phyloP scores from a whole-genome alignment of 2,797 vertebrate genomes.

The Sarcophilus harrisii region DNA sequence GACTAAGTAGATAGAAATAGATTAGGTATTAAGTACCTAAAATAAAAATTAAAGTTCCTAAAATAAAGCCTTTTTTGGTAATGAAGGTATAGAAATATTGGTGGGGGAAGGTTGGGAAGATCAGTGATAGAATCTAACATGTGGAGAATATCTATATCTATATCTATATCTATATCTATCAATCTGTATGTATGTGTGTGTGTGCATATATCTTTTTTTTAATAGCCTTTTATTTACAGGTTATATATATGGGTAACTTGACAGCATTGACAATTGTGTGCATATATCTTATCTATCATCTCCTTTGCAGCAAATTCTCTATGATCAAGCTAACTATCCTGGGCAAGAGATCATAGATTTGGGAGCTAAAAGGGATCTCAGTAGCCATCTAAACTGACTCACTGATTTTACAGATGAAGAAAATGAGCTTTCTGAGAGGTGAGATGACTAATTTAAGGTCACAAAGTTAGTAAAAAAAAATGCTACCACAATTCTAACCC shows the following conservation, averaged over 20 bases:
- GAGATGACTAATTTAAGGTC: not conserved
- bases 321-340: constrained; percentile 25
- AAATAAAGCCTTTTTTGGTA: constrained; percentile 54
- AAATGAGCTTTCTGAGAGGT: not conserved
- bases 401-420: not conserved
- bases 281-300: constrained; percentile 4
- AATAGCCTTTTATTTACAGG: no score
- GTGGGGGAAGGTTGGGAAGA: constrained; percentile 21
- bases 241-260: no score
- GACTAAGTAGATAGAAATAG: constrained; percentile 53
- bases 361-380: constrained; percentile 8
- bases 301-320: constrained; percentile 49
- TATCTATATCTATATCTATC: no score
- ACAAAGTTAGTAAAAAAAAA: not conserved
- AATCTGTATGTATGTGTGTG: no score
- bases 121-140: not conserved
- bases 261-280: no score
- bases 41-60: not conserved
- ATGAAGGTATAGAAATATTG: constrained; percentile 15
- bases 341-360: constrained; percentile 33
- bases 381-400: not conserved
- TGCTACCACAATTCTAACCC: no score
- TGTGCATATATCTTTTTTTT: no score
- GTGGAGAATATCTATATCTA: not conserved
- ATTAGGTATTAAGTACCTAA: no score